phyloP scores from a whole-genome alignment of 2,888 invertebrate genomes.

The Xylocampa areola region DNA sequence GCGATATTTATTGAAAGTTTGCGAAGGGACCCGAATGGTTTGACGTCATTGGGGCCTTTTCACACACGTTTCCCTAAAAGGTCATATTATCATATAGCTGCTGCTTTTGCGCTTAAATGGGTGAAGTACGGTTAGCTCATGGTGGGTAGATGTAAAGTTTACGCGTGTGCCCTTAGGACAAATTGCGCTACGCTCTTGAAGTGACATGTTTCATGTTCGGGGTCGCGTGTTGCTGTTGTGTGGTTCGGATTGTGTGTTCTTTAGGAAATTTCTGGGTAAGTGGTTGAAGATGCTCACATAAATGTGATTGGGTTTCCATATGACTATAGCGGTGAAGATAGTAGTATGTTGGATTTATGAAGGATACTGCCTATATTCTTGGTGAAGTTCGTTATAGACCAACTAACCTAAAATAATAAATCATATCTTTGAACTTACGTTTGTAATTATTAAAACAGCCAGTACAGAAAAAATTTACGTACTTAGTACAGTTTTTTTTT shows the following conservation, averaged over 20 bases:
- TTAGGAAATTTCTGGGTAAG: not conserved
- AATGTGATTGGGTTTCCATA: too few relatives aligned
- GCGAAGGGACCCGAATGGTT: constrained; percentile 44
- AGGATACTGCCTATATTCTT: too few relatives aligned
- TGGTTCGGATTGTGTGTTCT: not conserved
- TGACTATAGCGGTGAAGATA: too few relatives aligned
- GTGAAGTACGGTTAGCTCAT: constrained; percentile 33
- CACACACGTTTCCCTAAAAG: constrained; percentile 40
- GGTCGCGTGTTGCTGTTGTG: too few relatives aligned
- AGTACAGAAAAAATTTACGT: too few relatives aligned
- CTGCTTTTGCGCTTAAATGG: constrained; percentile 39
- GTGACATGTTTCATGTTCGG: constrained; percentile 8
- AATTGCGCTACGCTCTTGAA: constrained; percentile 43
- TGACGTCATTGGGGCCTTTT: constrained; percentile 41
- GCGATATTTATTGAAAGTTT: constrained; percentile 62
- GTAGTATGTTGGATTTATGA: too few relatives aligned
- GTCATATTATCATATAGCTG: constrained; percentile 46
- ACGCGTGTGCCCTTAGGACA: constrained; percentile 19
- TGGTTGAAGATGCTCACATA: not conserved
- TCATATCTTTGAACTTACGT: too few relatives aligned
- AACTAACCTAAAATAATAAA: too few relatives aligned
- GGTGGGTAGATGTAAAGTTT: constrained; percentile 30
- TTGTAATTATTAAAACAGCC: too few relatives aligned
- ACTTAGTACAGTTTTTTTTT: too few relatives aligned
- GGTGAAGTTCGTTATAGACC: too few relatives aligned